Evolutionary conservation across 2,888 invertebrate species (phyloP).

Genomic region (Callinectes sapidus): DNA sequence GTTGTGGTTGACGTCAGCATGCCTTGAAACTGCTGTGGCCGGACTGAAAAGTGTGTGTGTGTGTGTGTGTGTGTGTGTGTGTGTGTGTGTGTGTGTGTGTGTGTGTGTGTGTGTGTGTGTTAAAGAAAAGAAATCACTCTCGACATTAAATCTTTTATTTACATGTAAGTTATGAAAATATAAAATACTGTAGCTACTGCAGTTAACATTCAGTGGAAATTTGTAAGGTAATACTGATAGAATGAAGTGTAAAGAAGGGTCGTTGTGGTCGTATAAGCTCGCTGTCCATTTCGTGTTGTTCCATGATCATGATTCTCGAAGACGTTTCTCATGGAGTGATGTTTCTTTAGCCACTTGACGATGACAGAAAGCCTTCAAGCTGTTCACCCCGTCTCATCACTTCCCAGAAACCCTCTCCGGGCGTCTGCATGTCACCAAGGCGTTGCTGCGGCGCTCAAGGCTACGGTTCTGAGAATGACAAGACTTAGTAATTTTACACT

Average conservation of each 20-base stretch:
- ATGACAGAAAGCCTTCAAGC: background rate
- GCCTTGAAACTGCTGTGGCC: background rate
- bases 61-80: background rate
- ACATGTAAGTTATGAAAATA: background rate
- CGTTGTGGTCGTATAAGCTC: background rate
- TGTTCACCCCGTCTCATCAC: background rate
- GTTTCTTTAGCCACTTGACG: background rate
- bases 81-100: background rate
- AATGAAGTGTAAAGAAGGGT: background rate
- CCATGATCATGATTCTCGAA: background rate
- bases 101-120: background rate
- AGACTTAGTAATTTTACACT: background rate
- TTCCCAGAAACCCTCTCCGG: background rate
- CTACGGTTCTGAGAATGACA: background rate
- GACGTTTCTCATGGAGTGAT: background rate
- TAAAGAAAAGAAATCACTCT: background rate
- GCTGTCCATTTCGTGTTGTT: background rate
- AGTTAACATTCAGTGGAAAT: background rate
- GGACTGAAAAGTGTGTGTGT: background rate
- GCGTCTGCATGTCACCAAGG: background rate
- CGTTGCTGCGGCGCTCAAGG: background rate
- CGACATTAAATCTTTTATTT: background rate
- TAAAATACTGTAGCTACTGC: background rate
- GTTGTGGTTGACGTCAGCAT: background rate
- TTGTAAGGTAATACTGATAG: constrained; percentile 14